Evolutionary conservation across 2,797 vertebrate genomes (phyloP).

Genomic region (Cirrhinus molitorella): DNA sequence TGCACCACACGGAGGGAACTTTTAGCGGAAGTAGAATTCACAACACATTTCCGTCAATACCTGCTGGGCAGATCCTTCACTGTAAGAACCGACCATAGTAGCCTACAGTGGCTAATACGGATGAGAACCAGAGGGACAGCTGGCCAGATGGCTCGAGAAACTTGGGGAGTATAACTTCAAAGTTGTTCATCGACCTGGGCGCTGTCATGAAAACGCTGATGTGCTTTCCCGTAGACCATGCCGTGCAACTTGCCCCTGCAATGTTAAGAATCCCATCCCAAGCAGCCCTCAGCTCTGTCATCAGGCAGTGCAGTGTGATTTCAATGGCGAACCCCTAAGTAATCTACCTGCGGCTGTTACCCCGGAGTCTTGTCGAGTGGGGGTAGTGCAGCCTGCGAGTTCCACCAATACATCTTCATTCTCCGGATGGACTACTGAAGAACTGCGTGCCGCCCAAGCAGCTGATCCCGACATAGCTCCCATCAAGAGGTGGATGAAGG

Average conservation of each 20-base stretch:
- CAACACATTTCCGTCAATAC: too few species aligned
- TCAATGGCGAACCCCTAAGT: neutral
- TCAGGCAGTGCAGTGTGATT: slow-evolving; percentile 29
- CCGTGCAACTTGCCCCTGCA: neutral
- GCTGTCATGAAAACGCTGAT: too few species aligned
- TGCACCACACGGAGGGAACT: too few species aligned
- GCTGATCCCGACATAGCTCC: slow-evolving; percentile 32
- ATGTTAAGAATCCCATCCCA: neutral
- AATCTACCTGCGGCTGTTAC: neutral
- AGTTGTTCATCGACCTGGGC: too few species aligned
- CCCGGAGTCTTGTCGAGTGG: neutral
- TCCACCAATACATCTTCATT: neutral
- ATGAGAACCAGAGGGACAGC: too few species aligned
- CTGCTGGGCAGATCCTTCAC: too few species aligned
- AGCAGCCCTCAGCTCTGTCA: neutral
- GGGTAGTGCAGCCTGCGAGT: neutral
- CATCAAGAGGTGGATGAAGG: slow-evolving; percentile 9
- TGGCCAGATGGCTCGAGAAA: too few species aligned
- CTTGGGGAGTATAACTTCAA: too few species aligned
- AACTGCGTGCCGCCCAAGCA: neutral
- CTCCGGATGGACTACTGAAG: slow-evolving; percentile 39
- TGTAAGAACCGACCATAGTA: too few species aligned
- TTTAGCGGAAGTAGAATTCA: too few species aligned
- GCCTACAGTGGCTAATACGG: too few species aligned
- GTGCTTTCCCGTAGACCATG: too few species aligned